A percentile compares a stretch with the other conserved stretches of the same genome.
These are phyloP conservation scores for Ictidomys tridecemlineatus DNA, from an alignment of 2,113 vertebrate species.

Conservation along the genomic window DNA sequence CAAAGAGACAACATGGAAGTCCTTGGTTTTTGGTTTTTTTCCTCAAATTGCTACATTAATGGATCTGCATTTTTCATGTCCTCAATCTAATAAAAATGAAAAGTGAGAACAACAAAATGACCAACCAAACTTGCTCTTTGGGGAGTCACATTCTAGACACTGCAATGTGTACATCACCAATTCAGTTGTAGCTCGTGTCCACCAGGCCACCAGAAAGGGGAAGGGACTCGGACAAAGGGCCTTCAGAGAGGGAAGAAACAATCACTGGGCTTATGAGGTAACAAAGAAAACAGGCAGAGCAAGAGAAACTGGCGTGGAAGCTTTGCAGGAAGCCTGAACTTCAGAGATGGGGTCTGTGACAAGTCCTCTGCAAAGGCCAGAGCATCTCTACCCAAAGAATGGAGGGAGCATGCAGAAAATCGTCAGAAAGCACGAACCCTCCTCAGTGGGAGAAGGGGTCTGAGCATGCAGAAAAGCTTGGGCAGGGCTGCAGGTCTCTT, in stretches of 20 bases:
- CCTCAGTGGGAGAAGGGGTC: too few species aligned
- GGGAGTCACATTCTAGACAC: neutral
- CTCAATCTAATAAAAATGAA: neutral
- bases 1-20: neutral
- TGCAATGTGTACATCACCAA: rapidly evolving
- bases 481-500: rapidly evolving
- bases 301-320: neutral
- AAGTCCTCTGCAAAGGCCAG: neutral
- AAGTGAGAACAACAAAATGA: neutral
- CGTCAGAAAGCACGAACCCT: rapidly evolving
- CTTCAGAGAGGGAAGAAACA: neutral
- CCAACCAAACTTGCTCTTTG: neutral
- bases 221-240: neutral
- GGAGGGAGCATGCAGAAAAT: neutral
- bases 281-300: neutral
- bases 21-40: neutral
- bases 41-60: neutral
- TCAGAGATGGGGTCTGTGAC: neutral
- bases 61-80: neutral
- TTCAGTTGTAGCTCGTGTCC: rapidly evolving
- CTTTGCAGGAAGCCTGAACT: neutral
- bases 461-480: neutral
- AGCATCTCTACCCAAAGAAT: neutral
- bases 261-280: too few species aligned
- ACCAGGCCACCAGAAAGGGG: neutral